Evolutionary conservation across 2,113 vertebrate species (phyloP), one percentile per base, ranked within the genome.

Genomic region (Eurystomus gularis): DNA sequence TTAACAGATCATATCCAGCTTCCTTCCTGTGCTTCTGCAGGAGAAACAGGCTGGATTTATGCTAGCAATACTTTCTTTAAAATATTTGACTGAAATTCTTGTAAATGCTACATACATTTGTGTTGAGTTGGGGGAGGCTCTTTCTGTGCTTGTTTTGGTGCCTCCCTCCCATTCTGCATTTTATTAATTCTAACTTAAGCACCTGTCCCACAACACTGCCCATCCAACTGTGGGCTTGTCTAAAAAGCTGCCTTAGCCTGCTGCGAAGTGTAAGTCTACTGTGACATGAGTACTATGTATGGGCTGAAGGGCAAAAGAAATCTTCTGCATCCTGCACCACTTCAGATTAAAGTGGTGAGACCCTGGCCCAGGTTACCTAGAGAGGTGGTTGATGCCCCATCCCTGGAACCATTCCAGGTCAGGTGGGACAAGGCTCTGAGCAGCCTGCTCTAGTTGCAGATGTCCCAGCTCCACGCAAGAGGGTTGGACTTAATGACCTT

Each of bases 221-320:
- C 61, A 40, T 48, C 46, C 39, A 46, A 3, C 57, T 42, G 23
- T 33, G 26, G 28, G 24, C 18, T 71, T 76, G 20, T 48, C 61
- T 46, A 11, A 66, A 52, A 17, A 82, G 19, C 51, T 58, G 37
- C 46, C 57, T 71, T 18, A 10, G 7, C 40, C 57, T 3, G 1
- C 15, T 55, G 55, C 19, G 6, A 3, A 0, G 0, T 18, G 3
- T 19, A 25, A 39, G 31, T 15, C 69, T 61, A 20, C 35, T 10
- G 39, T 37, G 19, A 21, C 51, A 7, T 0, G 1, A 61, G 17
- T 37, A 4, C 35, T 18, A 14, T 5, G 11, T 31, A 7, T 25
- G 37, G 76, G 55, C 28, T 69, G 37, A 72, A 39, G 26, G 26
- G 15, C 9, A 58, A 23, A 71, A 39, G 17, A 23, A 21, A 42